Percentiles rank a stretch among this genome's conserved stretches.
Conservation (phyloP, 2,888 invertebrate species). For the Leistus spinibarbis region DNA sequence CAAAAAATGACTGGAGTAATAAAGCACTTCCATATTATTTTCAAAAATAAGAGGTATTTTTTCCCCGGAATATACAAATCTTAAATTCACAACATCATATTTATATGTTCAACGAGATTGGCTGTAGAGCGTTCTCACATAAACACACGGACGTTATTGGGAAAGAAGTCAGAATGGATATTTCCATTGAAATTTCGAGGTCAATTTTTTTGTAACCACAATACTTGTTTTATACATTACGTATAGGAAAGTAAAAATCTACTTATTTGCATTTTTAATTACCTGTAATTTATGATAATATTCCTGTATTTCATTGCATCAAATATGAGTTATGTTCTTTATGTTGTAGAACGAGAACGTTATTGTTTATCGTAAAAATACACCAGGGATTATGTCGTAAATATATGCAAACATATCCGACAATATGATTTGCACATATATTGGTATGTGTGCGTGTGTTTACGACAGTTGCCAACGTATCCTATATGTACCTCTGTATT, state of each 20-base stretch:
- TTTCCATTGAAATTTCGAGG: too few species aligned
- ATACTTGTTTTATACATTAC: background rate
- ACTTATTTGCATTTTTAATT: background rate
- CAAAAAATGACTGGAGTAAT: too few species aligned
- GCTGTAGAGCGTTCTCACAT: too few species aligned
- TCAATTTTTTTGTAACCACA: background rate
- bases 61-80: too few species aligned
- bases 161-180: too few species aligned
- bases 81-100: too few species aligned
- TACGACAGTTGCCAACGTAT: background rate
- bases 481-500: background rate
- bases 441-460: background rate
- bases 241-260: background rate
- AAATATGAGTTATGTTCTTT: background rate
- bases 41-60: too few species aligned
- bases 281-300: background rate
- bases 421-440: constrained; percentile 2
- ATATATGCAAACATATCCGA: constrained; percentile 2
- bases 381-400: background rate
- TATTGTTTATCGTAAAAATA: background rate
- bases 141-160: too few species aligned
- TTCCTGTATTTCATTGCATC: background rate
- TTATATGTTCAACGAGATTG: too few species aligned
- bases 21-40: too few species aligned
- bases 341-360: background rate